These are phyloP conservation scores for Drosophila sp. DNA, from an alignment of 1,140 invertebrate species.

Conservation along the genomic window DNA sequence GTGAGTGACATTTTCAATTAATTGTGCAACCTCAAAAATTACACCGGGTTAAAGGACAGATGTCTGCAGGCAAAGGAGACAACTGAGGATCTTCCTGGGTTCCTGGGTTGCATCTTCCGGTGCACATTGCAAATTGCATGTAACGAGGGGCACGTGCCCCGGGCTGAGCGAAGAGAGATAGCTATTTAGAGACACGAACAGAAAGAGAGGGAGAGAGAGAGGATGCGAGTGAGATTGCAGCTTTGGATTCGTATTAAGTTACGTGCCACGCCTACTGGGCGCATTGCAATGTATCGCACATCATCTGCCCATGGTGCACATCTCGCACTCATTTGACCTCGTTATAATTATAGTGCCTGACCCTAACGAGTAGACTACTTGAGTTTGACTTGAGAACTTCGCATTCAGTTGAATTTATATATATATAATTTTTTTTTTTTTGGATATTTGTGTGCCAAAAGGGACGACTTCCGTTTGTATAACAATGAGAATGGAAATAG, in stretches of 20 bases:
- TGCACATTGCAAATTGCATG: constrained; percentile 69
- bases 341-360: constrained; percentile 74
- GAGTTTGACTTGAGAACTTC: constrained; percentile 48
- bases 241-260: constrained; percentile 72
- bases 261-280: constrained; percentile 52
- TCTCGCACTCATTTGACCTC: constrained; percentile 60
- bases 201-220: not conserved
- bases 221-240: constrained; percentile 47
- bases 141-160: constrained; percentile 59
- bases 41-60: constrained; percentile 6
- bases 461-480: constrained; percentile 49
- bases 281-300: not conserved
- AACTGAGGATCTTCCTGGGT: constrained; percentile 11
- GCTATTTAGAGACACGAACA: constrained; percentile 2
- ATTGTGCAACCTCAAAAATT: constrained; percentile 8
- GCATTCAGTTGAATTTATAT: constrained; percentile 13
- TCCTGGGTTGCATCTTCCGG: constrained; percentile 51
- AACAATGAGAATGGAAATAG: constrained; percentile 44
- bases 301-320: constrained; percentile 25
- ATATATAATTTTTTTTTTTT: constrained; percentile 40
- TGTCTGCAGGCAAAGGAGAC: constrained; percentile 22
- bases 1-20: constrained; percentile 48
- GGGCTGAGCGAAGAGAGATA: constrained; percentile 10
- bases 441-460: constrained; percentile 37
- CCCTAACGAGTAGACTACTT: constrained; percentile 48